Conservation (phyloP, 37 sponge, comb jelly and placozoan species). For the Haliclona indistincta region DNA sequence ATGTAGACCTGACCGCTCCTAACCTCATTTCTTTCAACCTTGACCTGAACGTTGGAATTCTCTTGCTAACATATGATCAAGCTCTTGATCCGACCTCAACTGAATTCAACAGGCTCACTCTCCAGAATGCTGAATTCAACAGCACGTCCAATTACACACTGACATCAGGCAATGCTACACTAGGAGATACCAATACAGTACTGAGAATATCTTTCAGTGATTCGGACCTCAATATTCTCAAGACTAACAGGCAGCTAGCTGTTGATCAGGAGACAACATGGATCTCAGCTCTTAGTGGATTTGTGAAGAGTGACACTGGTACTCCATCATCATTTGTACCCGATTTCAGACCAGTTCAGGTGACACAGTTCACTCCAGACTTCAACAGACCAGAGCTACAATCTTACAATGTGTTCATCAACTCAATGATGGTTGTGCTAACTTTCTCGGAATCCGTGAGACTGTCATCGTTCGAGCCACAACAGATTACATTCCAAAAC, state of each 20-base stretch:
- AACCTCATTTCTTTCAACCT: constrained; percentile 51
- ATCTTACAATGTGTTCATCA: constrained; percentile 66
- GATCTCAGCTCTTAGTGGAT: constrained; percentile 73
- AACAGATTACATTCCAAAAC: constrained; percentile 78
- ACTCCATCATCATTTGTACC: constrained; percentile 61
- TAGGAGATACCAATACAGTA: constrained; percentile 1
- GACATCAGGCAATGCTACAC: constrained; percentile 39
- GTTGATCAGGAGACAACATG: constrained; percentile 56
- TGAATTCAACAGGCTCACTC: constrained; percentile 42
- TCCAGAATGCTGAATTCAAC: constrained; percentile 34
- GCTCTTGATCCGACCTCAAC: constrained; percentile 48
- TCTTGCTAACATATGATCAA: constrained; percentile 74
- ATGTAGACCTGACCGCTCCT: constrained; percentile 52
- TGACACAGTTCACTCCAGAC: constrained; percentile 73
- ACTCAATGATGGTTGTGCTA: constrained; percentile 48
- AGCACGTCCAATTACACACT: constrained; percentile 43
- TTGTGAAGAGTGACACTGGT: constrained; percentile 50
- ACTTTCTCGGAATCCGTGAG: constrained; percentile 85
- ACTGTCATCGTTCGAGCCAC: constrained; percentile 67
- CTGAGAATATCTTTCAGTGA: constrained; percentile 29
- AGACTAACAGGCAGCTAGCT: constrained; percentile 59
- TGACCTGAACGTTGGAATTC: constrained; percentile 63
- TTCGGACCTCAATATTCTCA: constrained; percentile 70
- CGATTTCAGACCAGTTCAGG: constrained; percentile 44
- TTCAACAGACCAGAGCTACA: constrained; percentile 61